Conservation (phyloP, 1,140 invertebrate species). For the Drosophila bocqueti region DNA sequence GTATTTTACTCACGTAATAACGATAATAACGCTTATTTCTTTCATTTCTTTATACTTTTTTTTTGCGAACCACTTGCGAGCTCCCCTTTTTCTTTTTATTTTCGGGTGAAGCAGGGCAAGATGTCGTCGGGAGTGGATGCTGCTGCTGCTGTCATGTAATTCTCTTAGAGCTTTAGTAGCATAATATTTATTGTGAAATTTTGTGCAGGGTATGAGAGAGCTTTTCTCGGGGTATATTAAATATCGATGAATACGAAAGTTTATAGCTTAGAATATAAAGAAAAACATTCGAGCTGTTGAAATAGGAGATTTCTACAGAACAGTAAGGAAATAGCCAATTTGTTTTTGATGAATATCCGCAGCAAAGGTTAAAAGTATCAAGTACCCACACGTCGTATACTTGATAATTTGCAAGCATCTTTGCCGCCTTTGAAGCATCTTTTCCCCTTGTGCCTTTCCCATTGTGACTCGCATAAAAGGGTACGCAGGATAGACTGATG, state of each 20-base stretch:
- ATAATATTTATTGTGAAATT: constrained; percentile 58
- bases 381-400: constrained; percentile 8
- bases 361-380: neutral
- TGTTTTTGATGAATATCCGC: neutral
- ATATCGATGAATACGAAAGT: neutral
- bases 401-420: constrained; percentile 1
- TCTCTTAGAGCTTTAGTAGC: constrained; percentile 55
- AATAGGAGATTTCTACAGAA: neutral
- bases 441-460: constrained; percentile 1
- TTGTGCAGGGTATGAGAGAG: constrained; percentile 5
- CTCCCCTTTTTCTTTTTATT: constrained; percentile 24
- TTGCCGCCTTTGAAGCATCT: constrained; percentile 29
- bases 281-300: too few species aligned
- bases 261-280: too few species aligned
- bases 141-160: constrained; percentile 57
- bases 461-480: constrained; percentile 17
- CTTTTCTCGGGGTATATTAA: neutral
- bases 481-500: neutral
- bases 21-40: constrained; percentile 69
- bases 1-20: constrained; percentile 67
- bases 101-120: constrained; percentile 12
- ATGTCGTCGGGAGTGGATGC: constrained; percentile 30
- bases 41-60: constrained; percentile 57
- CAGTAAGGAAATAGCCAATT: neutral
- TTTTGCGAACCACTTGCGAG: constrained; percentile 56